Base-by-base conservation (phyloP, 2,797 vertebrate species). In the Leuciscus waleckii region DNA sequence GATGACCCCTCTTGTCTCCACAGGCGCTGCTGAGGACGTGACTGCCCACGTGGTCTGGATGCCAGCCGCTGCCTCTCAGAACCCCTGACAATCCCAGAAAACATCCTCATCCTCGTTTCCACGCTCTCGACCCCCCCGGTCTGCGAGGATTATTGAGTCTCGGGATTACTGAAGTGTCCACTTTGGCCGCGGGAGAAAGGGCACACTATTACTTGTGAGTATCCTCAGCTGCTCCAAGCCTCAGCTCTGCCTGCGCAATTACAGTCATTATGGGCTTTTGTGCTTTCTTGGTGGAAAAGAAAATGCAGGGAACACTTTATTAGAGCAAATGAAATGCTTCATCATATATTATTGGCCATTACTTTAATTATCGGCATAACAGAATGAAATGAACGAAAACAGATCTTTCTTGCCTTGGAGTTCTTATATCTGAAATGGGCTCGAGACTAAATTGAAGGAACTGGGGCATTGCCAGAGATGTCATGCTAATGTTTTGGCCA, bases 201-300 rank as follows among this genome's bases (percentile, higher is more conserved):
- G 87, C 90, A 86, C 51, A 87, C 67, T 49, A 51, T 88, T 90
- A 85, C 89, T 91, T 87, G 95, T 96, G 92, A 95, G 94, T 95
- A 90, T 90, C 76, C 87, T 88, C 91, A 89, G 81, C 81, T 79
- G 82, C 69, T 87, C 70, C 69, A n/a, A 70, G 76, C 46, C 46
- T 87, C 32, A 9, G 37, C 63, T 68, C 26, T 71, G 54, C 84
- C 69, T 65, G 56, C 17, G 56, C 68, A 79, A 86, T 82, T 86
- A 86, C 65, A 76, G 69, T 75, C 35, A 77, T 82, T 70, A 83
- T 82, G 75, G 35, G 37, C 56, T 82, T 81, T 79, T 49, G 69
- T 86, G 49, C 82, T 86, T 83, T 32, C 58, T 85, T 35, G 35
- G 65, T 74, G 56, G 68, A 85, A 80, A 80, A 65, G 39, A 85